These are phyloP conservation scores for Atopsyche davidsoni DNA, from an alignment of 1,140 invertebrate species.

Conservation along the genomic window DNA sequence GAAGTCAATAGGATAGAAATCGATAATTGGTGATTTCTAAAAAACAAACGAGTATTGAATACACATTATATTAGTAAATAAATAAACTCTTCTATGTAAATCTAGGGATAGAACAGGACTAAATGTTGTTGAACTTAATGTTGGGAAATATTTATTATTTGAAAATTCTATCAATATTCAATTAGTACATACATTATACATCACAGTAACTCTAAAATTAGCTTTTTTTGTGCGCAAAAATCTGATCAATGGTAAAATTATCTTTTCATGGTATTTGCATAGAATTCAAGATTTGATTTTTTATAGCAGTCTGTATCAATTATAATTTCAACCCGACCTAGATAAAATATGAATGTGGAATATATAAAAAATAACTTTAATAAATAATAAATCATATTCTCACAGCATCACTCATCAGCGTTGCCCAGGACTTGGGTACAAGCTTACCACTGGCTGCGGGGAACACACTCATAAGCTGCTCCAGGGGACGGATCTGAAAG, in stretches of 20 bases:
- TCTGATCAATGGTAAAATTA: too few relatives aligned
- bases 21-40: constrained; percentile 90
- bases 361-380: constrained; percentile 9
- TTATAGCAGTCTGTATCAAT: not conserved
- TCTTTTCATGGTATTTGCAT: too few relatives aligned
- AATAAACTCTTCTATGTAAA: too few relatives aligned
- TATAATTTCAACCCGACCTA: not conserved
- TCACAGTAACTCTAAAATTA: too few relatives aligned
- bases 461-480: constrained; percentile 99
- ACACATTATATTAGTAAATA: too few relatives aligned
- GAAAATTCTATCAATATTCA: constrained; percentile 1
- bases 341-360: constrained; percentile 8
- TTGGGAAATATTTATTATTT: not conserved
- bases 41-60: constrained; percentile 32
- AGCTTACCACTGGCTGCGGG: constrained; percentile 93
- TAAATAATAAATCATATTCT: constrained; percentile 37
- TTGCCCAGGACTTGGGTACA: constrained; percentile 90
- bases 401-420: constrained; percentile 88
- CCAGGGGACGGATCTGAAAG: constrained; percentile 86
- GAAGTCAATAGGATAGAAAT: constrained; percentile 98
- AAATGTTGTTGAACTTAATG: too few relatives aligned
- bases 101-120: not conserved
- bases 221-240: too few relatives aligned
- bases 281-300: too few relatives aligned
- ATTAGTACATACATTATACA: too few relatives aligned